phyloP scores from a whole-genome alignment of 2,888 invertebrate species.

The Luperina nickerlii region DNA sequence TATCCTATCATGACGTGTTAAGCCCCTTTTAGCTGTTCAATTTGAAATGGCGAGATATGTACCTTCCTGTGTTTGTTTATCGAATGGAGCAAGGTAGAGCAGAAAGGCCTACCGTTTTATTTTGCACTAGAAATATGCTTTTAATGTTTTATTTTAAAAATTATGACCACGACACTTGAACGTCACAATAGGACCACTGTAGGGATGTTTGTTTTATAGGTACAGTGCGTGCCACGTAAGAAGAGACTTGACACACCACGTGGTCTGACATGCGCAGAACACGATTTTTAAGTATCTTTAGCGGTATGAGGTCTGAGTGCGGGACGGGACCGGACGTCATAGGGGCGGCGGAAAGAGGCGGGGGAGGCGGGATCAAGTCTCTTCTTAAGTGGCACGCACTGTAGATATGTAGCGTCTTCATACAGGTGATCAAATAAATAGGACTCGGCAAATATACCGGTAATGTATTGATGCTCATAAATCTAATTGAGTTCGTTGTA shows the following conservation, averaged over 20 bases:
- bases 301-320: too few relatives aligned
- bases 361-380: too few relatives aligned
- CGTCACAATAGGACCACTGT: constrained; percentile 5
- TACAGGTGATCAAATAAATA: constrained; percentile 52
- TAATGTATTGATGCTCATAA: constrained; percentile 32
- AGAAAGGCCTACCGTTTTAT: background rate
- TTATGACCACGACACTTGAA: constrained; percentile 5
- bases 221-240: too few relatives aligned
- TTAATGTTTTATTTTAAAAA: background rate
- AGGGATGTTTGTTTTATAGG: constrained; percentile 1
- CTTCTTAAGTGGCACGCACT: too few relatives aligned
- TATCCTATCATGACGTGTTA: constrained; percentile 8
- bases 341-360: too few relatives aligned
- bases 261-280: too few relatives aligned
- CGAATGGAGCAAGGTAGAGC: background rate
- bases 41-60: background rate
- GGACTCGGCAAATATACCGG: constrained; percentile 27
- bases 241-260: too few relatives aligned
- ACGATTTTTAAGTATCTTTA: too few relatives aligned
- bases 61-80: background rate
- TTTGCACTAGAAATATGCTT: background rate
- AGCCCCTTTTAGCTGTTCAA: constrained; percentile 7
- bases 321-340: too few relatives aligned
- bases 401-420: constrained; percentile 11
- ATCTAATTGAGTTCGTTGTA: constrained; percentile 17